Evolutionary conservation across 2,113 vertebrate species (phyloP), one percentile per base, ranked within the genome.

Genomic region (Syrmaticus mikado): DNA sequence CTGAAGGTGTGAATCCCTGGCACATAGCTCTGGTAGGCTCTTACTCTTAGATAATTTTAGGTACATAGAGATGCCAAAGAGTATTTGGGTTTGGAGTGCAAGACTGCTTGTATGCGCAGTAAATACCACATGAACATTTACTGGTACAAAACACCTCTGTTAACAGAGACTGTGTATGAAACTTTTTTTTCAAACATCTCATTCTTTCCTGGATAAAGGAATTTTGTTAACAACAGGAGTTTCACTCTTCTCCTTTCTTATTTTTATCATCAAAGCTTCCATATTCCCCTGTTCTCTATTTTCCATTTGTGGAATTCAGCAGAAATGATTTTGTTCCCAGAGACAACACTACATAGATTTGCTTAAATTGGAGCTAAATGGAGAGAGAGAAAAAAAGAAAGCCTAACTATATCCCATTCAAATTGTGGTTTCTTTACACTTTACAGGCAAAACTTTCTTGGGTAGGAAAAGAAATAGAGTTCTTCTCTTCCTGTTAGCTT

Each of bases 41-140:
- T 79, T 65, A 40, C 11, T 86, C 13, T 65, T 75, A 46, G 34
- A 48, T 89, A 84, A 89, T 93, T 84, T 86, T 60, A 81, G 53
- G 48, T 50, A 87, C 67, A 28, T 32, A 68, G 74, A 64, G 34
- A 87, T 82, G 52, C 53, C 88, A 82, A 89, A 68, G 21, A 25
- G 48, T 68, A 65, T 48, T 79, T 68, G 36, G 11, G 7, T 91
- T 94, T 82, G 87, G 76, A 87, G 7, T 46, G 5, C 14, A 86
- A 81, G 40, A 43, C 18, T 8, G 0, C 68, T 95, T 79, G 32
- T 87, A 34, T 78, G 30, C 36, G 28, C 62, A 82, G 13, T 55
- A 86, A 90, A 77, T 58, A 62, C 27, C 40, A 4, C 12, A 61
- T 60, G 14, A 68, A 52, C 12, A n/a, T 66, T 28, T 65, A n/a